A percentile compares a stretch with the other conserved stretches of the same genome.
phyloP scores from a whole-genome alignment of 2,888 invertebrate species.

The Xanthia icteritia region DNA sequence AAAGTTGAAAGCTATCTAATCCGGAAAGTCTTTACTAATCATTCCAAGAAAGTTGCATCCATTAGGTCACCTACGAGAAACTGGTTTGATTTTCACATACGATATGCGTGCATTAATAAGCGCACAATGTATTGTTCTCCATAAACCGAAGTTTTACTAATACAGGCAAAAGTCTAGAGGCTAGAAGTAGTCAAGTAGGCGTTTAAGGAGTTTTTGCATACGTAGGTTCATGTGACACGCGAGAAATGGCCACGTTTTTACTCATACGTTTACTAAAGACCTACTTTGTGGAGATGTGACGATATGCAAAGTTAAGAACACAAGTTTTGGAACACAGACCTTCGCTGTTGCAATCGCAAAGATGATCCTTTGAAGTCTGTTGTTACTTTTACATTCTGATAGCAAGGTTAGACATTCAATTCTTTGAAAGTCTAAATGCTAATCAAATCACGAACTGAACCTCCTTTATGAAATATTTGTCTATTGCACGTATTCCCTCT shows the following conservation, averaged over 20 bases:
- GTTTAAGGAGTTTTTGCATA: conserved; percentile 48
- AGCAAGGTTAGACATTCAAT: conserved; percentile 47
- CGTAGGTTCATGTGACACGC: conserved; percentile 38
- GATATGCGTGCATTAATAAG: conserved; percentile 44
- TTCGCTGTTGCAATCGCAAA: conserved; percentile 40
- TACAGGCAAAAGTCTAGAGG: conserved; percentile 12
- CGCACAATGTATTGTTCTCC: conserved; percentile 45
- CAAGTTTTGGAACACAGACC: conserved; percentile 34
- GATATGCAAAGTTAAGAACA: conserved; percentile 50
- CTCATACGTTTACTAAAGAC: conserved; percentile 38
- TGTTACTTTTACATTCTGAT: conserved; percentile 49
- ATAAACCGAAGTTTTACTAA: conserved; percentile 19
- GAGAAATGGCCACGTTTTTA: conserved; percentile 51
- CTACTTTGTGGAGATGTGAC: conserved; percentile 51
- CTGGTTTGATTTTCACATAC: conserved; percentile 56
- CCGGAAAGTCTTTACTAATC: conserved; percentile 28
- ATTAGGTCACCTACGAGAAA: conserved; percentile 50
- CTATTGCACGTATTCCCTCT: not conserved
- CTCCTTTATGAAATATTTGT: conserved; percentile 20
- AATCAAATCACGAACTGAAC: conserved; percentile 38
- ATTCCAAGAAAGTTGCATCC: conserved; percentile 54
- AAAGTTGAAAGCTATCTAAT: conserved; percentile 42
- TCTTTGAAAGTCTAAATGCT: conserved; percentile 38
- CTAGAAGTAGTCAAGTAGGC: conserved; percentile 23
- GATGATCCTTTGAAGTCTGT: conserved; percentile 47